phyloP scores from a whole-genome alignment of 2,888 invertebrate species.

The Pedicia rivosa region DNA sequence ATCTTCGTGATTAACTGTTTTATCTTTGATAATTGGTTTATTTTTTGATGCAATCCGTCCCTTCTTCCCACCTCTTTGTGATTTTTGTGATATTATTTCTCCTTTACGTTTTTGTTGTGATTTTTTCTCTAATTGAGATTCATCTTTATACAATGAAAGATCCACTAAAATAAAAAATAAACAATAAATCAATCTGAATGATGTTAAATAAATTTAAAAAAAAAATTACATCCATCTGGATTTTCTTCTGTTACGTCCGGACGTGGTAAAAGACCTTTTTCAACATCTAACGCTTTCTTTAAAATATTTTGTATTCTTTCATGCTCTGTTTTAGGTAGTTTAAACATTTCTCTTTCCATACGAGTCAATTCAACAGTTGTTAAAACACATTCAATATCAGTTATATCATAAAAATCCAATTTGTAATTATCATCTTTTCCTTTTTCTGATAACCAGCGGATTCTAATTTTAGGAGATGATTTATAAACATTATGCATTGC shows the following conservation, averaged over 20 bases:
- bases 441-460: constrained; percentile 73
- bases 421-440: constrained; percentile 43
- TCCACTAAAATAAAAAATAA: constrained; percentile 43
- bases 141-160: constrained; percentile 66
- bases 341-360: constrained; percentile 52
- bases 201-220: constrained; percentile 5
- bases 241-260: constrained; percentile 62
- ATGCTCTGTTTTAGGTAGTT: constrained; percentile 55
- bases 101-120: constrained; percentile 27
- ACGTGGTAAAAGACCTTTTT: constrained; percentile 49
- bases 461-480: constrained; percentile 68
- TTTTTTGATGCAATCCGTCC: not conserved
- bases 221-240: constrained; percentile 63
- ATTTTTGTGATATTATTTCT: not conserved
- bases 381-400: constrained; percentile 80
- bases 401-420: constrained; percentile 79
- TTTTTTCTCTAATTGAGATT: constrained; percentile 55
- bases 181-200: constrained; percentile 3
- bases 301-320: constrained; percentile 69
- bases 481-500: constrained; percentile 82
- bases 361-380: constrained; percentile 67
- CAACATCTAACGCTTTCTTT: constrained; percentile 65
- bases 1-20: not conserved
- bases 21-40: not conserved
- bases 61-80: not conserved